Percentiles rank a stretch among this genome's conserved stretches.
Conservation (phyloP, 2,113 vertebrate genomes). For the Grallaria varia region DNA sequence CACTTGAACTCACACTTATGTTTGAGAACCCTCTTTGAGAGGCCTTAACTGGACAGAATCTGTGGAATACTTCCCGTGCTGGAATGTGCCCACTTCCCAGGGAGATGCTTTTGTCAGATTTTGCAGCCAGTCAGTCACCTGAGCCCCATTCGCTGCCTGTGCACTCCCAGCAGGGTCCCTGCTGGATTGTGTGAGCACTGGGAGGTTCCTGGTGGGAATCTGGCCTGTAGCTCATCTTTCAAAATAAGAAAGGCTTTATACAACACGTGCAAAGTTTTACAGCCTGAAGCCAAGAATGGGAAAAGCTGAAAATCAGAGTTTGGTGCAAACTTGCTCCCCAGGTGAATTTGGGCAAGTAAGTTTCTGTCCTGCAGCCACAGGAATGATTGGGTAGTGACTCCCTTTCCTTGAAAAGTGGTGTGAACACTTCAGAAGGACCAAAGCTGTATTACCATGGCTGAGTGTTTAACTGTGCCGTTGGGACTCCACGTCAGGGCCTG, state of each 20-base stretch:
- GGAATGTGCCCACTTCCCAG: not conserved
- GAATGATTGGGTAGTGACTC: not conserved
- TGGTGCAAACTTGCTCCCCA: not conserved
- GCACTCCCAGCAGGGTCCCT: not conserved
- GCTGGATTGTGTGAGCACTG: not conserved
- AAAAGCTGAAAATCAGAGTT: not conserved
- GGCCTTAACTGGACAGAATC: not conserved
- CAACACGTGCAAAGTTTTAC: not conserved
- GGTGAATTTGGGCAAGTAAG: not conserved
- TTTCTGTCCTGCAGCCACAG: not conserved
- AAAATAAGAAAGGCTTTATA: not conserved
- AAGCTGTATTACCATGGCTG: slow-evolving; percentile 54
- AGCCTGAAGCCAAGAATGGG: not conserved
- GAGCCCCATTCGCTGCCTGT: not conserved
- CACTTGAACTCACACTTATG: not conserved
- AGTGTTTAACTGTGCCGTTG: not conserved
- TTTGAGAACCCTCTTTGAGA: not conserved
- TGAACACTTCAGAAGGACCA: not conserved
- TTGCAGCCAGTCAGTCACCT: not conserved
- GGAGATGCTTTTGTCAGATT: not conserved
- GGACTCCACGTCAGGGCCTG: not conserved
- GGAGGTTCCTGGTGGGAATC: not conserved
- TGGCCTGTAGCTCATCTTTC: not conserved
- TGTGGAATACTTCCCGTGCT: not conserved
- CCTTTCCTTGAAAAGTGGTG: not conserved